phyloP scores from a whole-genome alignment of 2,797 vertebrate genomes.

The Ceryle rudis region DNA sequence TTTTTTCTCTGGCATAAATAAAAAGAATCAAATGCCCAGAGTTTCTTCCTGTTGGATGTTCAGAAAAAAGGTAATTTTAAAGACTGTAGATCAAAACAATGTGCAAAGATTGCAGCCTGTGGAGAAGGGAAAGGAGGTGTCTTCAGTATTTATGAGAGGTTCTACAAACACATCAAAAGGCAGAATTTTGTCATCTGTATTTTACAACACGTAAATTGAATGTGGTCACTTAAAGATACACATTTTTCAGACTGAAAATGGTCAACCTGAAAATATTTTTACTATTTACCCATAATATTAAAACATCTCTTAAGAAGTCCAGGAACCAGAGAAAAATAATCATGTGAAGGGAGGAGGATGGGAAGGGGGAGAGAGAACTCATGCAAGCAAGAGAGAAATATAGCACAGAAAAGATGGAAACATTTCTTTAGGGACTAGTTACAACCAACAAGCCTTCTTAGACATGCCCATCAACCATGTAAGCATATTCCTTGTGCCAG shows the following conservation, averaged over 20 bases:
- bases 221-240: background rate
- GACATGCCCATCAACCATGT: constrained; percentile 76
- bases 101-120: background rate
- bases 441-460: constrained; percentile 75
- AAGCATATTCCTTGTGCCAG: constrained; percentile 75
- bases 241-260: background rate
- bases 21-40: background rate
- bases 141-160: background rate
- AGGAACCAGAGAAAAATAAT: background rate
- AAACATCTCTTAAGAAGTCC: background rate
- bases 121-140: background rate
- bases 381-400: constrained; percentile 28
- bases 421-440: constrained; percentile 72
- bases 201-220: background rate
- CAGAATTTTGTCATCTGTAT: background rate
- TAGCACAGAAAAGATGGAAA: constrained; percentile 42
- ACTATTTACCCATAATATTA: background rate
- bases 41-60: background rate
- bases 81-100: background rate
- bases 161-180: background rate
- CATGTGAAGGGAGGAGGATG: background rate
- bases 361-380: background rate
- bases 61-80: background rate
- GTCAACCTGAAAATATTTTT: background rate
- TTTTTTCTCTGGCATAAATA: background rate